Evolutionary conservation across 2,797 vertebrate genomes (phyloP), one percentile per base, ranked within the genome.

Genomic region (Melopsittacus undulatus): DNA sequence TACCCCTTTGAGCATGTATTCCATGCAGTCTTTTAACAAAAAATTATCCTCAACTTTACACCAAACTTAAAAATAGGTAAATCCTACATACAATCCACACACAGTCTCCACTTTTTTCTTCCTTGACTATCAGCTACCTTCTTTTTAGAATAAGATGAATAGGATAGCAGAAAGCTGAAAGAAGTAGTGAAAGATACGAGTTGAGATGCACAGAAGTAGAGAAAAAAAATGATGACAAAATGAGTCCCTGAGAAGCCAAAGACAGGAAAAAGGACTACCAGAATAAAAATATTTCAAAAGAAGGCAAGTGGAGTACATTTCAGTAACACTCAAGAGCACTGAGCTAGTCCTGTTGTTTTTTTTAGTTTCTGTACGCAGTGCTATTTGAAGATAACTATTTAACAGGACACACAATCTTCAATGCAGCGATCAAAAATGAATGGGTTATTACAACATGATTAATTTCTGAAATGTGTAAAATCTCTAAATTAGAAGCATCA

Each of bases 71-170:
- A 87, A 85, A 68, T 27, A 6, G 72, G 43, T 81, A 86, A 83
- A 73, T 68, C 43, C 82, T 83, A 52, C 59, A 84, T 24, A 83
- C 8, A 92, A 77, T 69, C 40, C 69, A 74, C 40, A 74, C 40
- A 88, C 24, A 32, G 9, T 63, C 21, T 69, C 45, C 81, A 52
- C 54, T 67, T 75, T 74, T 51, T 92, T 38, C 57, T 78, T 67
- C 63, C 74, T 76, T 83, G 82, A 80, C 79, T 94, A 91, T 59
- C 91, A 97, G 95, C 92, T 94, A 96, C 95, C 96, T 97, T 93
- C 21, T 87, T 91, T 84, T 84, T 82, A 96, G 80, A 92, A 72
- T 87, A 92, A 94, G 92, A 32, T 88, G 92, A 86, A 92, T 89
- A 95, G 91, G 91, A 91, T 6, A 96, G 87, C 69, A 91, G 91